Evolutionary conservation across 2,797 vertebrate genomes (phyloP), one percentile per base, ranked within the genome.

Genomic region (Clarias fuscus): DNA sequence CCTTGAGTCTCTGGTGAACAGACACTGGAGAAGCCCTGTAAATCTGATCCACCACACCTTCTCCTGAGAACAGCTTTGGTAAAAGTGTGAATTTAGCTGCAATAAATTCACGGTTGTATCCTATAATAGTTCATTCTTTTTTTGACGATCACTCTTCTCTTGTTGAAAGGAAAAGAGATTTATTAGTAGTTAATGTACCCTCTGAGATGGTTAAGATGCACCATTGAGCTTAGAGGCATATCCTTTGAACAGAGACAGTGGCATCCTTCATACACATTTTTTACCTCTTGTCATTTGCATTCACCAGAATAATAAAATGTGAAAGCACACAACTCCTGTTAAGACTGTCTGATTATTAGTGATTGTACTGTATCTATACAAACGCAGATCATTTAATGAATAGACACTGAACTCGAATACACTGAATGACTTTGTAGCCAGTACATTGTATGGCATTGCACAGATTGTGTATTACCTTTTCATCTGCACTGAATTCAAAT

Each of bases 41-140:
- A 89, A 71, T 86, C 87, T 77, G 82, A 90, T 90, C 89, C 88
- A 75, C 83, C 82, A 89, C 92, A 89, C 79, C 79, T 67, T 67
- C 40, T 30, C 67, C 13, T 80, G 89, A 91, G 91, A 90, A 91
- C 85, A 20, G 59, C 93, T 95, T 94, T 93, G 92, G 92, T 93
- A 90, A 90, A 91, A 86, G 91, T 83, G 53, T 91, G 92, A 91
- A 93, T 91, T 92, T 93, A 92, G 92, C 93, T 94, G 94, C 92
- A 89, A 92, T 91, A 85, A 89, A 56, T 30, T 84, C 85, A 83
- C 84, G 75, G 87, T 79, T 86, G 85, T 87, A 68, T 84, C 89
- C 89, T n/a, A 43, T 68, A 78, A 78, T 91, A 89, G 90, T 91
- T 91, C 89, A 92, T 90, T 93, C 89, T 90, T 91, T 93, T 56